Evolutionary conservation across 2,888 invertebrate genomes (phyloP), one percentile per base, ranked within the genome.

Genomic region (Platypus cylindrus): DNA sequence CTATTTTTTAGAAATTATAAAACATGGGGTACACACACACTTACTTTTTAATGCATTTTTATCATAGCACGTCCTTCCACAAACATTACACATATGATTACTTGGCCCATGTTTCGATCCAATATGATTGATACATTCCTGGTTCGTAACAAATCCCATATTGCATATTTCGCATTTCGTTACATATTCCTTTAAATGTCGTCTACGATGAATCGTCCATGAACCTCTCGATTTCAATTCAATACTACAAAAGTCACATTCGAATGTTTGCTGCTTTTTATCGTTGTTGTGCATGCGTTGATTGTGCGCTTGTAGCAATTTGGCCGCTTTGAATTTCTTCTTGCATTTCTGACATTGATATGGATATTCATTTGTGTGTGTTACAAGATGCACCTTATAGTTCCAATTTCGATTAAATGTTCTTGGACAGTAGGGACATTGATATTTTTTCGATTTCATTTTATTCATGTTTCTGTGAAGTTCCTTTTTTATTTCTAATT

Each of bases 181-280:
- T 2, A 65, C 65, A 41, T 65, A 68, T 15, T 67, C 66, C 0
- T 68, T 68, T 15, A 65, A 63, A 38, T 71, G 71, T 29, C 65
- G 63, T 2, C 63, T 52, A 59, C 66, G 63, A 43, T 71, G 71
- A 0, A 68, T 63, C 27, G 67, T 68, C 34, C 46, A 44, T 3
- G 51, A 48, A 7, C 51, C 49, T 32, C 52, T 50, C 1, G 51
- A 46, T 30, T 45, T 39, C 41, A 73, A 65, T 33, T 67, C 68
- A 43, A 70, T 69, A 0, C 68, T 66, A 41, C 75, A 75, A 2
- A 68, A 56, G 0, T 68, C 61, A 44, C 75, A 75, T 31, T 50
- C 41, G 37, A 45, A 49, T 11, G 40, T 38, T 1, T 9, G 5
- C 11, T 20, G 23, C 2, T 30, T 16, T 1, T 14, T 24, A n/a